Evolutionary conservation across 2,113 vertebrate species (phyloP), one percentile per base, ranked within the genome.

Genomic region (Sitta europaea): DNA sequence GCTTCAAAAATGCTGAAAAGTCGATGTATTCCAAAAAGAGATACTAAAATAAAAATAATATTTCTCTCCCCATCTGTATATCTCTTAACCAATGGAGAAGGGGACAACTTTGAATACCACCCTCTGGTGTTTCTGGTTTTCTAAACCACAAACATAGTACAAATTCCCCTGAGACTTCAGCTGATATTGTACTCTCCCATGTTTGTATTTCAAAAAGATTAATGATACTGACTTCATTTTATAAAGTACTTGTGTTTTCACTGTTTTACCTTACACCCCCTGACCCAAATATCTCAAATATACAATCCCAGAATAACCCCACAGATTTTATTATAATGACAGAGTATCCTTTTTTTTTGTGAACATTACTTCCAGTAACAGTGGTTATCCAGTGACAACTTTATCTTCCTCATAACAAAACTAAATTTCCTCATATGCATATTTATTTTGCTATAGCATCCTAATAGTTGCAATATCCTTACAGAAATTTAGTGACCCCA

Each of bases 61-160:
- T 50, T 48, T 82, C 24, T 79, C 7, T 27, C 3, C 5, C 38
- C 4, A 9, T 35, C 48, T 65, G 21, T 6, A 3, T 47, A 18
- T 36, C 14, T 51, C 36, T 68, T 65, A 68, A 57, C 17, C 22
- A 53, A 3, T 3, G 20, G 6, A 45, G 22, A 76, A 68, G 5
- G 10, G 5, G 2, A 84, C 6, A 38, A 63, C 2, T 63, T 67
- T 35, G 9, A 21, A 45, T 11, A 35, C 0, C 3, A 2, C 3
- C 2, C 4, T 70, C 67, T 27, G 7, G 12, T 53, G 27, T 19
- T 42, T 65, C 11, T 73, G 6, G 4, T 40, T 87, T 70, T 50
- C 7, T 55, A 53, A 83, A 57, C 51, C 17, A 50, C 4, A 77
- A 53, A 11, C 0, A 5, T 27, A 15, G 42, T 24, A n/a, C 12